Percentiles rank a stretch among this genome's conserved stretches.
Evolutionary conservation across 2,113 vertebrate genomes (phyloP).

Genomic region (Sula dactylatra): DNA sequence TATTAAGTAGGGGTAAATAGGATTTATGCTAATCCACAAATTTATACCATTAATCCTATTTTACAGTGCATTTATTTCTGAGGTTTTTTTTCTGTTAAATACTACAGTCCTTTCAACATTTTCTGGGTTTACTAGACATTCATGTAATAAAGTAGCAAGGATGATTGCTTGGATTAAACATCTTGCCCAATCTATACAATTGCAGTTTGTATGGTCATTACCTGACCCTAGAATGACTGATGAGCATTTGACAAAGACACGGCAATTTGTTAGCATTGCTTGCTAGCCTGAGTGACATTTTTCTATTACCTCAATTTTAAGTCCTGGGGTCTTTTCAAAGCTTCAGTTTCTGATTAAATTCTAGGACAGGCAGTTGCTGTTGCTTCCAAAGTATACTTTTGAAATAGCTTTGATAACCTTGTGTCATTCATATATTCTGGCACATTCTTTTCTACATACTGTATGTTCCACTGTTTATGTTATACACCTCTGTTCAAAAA

Average conservation of each 20-base stretch:
- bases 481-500: neutral
- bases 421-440: conserved; percentile 39
- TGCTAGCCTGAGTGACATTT: conserved; percentile 56
- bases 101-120: conserved; percentile 5
- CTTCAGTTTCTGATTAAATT: conserved; percentile 69
- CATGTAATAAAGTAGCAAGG: conserved; percentile 20
- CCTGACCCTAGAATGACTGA: conserved; percentile 51
- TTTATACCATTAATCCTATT: conserved; percentile 51
- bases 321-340: conserved; percentile 47
- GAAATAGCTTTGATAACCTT: conserved; percentile 45
- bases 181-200: conserved; percentile 25
- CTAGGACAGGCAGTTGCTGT: conserved; percentile 33
- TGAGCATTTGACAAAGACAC: conserved; percentile 34
- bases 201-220: conserved; percentile 47
- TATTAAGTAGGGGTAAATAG: conserved; percentile 42
- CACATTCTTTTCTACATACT: neutral
- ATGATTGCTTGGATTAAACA: conserved; percentile 30
- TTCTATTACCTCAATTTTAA: conserved; percentile 33
- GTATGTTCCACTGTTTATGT: conserved; percentile 7
- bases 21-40: conserved; percentile 57
- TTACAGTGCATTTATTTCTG: conserved; percentile 43
- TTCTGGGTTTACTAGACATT: conserved; percentile 16
- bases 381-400: conserved; percentile 41
- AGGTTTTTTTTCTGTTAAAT: neutral
- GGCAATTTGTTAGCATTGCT: conserved; percentile 59